Base-by-base conservation (phyloP, 1,140 invertebrate species). In the Drosophila aff. region DNA sequence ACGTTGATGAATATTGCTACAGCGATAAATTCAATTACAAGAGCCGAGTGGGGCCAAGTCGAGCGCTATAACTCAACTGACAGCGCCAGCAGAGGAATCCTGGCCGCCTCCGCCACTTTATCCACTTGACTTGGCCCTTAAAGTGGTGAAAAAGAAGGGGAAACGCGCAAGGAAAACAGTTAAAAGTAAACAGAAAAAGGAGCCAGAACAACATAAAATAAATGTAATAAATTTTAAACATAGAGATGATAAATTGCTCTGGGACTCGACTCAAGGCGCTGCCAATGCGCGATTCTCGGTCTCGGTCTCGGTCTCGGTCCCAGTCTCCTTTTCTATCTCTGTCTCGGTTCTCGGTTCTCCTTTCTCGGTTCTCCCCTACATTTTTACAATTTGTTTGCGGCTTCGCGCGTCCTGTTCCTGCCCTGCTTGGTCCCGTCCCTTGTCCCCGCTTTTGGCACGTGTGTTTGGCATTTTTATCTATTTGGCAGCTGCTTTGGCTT, bases 201-300 rank as follows among this genome's bases (percentile, higher is more conserved):
- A 65, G 65, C 41, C 47, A 69, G 61, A 82, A 90, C 69, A 85
- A 90, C 86, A 82, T 90, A 81, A 90, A 90, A 90, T 91, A 90
- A 90, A 90, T 91, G 86, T 85, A 91, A 90, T 91, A 90, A 90
- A 90, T 90, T 90, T 90, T 85, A 90, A 90, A 85, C 85, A 91
- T 85, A 91, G 85, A 90, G 76, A 90, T 90, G 85, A 90, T 90
- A 90, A 90, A 90, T 90, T 90, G 85, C 85, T 90, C 72, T 76
- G 85, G 85, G 85, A 90, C 76, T 76, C 49, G 63, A 66, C 76
- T 85, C 67, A 76, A 90, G 79, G 81, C 81, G 84, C 74, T 81
- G 85, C 84, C 81, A 90, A 81, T 80, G 80, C 49, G 31, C 38
- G 57, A 50, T 69, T 36, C 79, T 41, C 46, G 18, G 58, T 57